phyloP scores from a whole-genome alignment of 2,797 vertebrate genomes.

The Pelobates cultripes region DNA sequence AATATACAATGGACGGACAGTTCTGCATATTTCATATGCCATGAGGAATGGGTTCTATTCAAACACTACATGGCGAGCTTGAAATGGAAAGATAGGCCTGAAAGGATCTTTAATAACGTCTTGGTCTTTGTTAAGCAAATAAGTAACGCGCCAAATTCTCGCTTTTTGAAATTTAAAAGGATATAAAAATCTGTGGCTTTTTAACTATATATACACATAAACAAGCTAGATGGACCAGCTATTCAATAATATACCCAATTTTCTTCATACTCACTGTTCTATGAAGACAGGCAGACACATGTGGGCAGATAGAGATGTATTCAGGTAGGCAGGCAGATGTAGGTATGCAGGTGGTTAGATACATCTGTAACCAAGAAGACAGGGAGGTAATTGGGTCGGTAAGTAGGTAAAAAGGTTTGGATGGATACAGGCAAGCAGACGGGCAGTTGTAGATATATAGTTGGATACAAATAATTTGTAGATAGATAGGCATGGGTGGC shows the following conservation, averaged over 20 bases:
- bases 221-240: not conserved
- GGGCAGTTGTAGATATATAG: too few species aligned
- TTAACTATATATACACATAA: not conserved
- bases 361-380: too few species aligned
- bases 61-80: not conserved
- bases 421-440: too few species aligned
- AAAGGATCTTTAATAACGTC: not conserved
- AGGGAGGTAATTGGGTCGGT: too few species aligned
- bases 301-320: too few species aligned
- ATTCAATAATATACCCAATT: not conserved
- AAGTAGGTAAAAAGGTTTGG: too few species aligned
- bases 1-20: not conserved
- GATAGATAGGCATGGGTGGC: too few species aligned
- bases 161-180: not conserved
- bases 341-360: not conserved
- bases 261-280: not conserved
- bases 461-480: too few species aligned
- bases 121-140: constrained; percentile 27
- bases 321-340: not conserved
- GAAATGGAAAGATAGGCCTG: not conserved
- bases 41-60: constrained; percentile 8
- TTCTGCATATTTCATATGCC: not conserved
- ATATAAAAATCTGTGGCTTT: not conserved
- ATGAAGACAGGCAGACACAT: too few species aligned
- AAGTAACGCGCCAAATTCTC: not conserved